Conservation (phyloP, 2,797 vertebrate species). For the Galagoides demidoff region DNA sequence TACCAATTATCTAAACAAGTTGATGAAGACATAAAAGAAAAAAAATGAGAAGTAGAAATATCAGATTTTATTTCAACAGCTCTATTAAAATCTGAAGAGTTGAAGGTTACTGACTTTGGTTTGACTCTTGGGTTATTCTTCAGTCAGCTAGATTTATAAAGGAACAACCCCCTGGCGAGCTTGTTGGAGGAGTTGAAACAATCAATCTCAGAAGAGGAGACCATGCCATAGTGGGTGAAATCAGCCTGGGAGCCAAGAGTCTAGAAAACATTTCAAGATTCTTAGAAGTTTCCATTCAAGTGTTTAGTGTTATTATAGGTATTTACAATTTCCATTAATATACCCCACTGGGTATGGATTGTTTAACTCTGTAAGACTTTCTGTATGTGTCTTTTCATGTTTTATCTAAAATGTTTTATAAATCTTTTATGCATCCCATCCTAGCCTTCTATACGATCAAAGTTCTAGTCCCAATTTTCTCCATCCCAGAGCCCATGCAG, state of each 20-base stretch:
- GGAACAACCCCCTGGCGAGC: neutral
- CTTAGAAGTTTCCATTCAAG: neutral
- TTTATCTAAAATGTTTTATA: conserved; percentile 11
- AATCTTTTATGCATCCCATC: neutral
- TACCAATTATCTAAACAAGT: conserved; percentile 62
- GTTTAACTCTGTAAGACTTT: neutral
- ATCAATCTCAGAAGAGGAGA: neutral
- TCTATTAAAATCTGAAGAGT: conserved; percentile 44
- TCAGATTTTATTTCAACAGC: conserved; percentile 7
- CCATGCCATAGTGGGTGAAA: neutral
- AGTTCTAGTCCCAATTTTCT: neutral
- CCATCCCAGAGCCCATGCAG: neutral
- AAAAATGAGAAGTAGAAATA: conserved; percentile 43
- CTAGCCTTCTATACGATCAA: neutral
- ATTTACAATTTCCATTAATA: conserved; percentile 52
- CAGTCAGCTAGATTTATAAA: conserved; percentile 7
- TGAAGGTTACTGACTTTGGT: conserved; percentile 38
- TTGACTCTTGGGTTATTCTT: conserved; percentile 18
- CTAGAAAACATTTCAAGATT: conserved; percentile 10
- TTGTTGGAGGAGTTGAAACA: neutral
- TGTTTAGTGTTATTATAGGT: conserved; percentile 21
- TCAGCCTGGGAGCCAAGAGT: neutral
- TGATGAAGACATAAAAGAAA: conserved; percentile 41
- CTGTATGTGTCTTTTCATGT: neutral
- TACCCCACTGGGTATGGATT: neutral